These are phyloP conservation scores for mouse (Mus musculus) DNA, from an alignment of 2,113 vertebrate genomes.

Conservation along the genomic window DNA sequence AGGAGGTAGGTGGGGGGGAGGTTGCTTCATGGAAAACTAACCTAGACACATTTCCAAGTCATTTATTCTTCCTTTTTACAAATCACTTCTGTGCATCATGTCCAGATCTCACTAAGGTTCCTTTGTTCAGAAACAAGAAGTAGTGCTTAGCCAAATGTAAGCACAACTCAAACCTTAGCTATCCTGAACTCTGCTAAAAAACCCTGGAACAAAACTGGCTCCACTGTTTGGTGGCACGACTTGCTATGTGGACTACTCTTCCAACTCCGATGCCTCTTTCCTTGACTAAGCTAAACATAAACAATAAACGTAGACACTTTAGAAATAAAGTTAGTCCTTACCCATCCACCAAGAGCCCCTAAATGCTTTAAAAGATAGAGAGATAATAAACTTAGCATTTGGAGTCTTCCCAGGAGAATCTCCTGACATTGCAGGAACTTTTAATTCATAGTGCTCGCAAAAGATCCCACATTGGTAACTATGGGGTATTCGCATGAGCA, in stretches of 20 bases:
- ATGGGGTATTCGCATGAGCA: background rate
- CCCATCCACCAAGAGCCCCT: conserved; percentile 9
- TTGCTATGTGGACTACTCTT: background rate
- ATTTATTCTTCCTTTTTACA: conserved; percentile 69
- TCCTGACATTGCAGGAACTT: background rate
- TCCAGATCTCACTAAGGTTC: conserved; percentile 69
- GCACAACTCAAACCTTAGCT: conserved; percentile 71
- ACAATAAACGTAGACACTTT: conserved; percentile 69
- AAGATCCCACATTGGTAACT: background rate
- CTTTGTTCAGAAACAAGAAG: conserved; percentile 78
- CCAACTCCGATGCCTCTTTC: background rate
- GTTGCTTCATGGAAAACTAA: conserved; percentile 72
- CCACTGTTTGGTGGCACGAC: conserved; percentile 35
- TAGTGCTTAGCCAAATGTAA: conserved; percentile 67
- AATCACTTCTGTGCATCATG: conserved; percentile 65
- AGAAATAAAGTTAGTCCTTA: conserved; percentile 66
- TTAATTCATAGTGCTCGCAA: background rate
- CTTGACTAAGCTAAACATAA: conserved; percentile 67
- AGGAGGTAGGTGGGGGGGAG: background rate
- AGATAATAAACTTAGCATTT: conserved; percentile 59
- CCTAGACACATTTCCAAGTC: conserved; percentile 63
- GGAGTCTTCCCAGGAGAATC: conserved; percentile 37
- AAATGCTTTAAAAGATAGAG: conserved; percentile 41
- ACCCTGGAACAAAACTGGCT: background rate
- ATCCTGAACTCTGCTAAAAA: conserved; percentile 68